Conservation (phyloP, 2,888 invertebrate species). For the Drosophila quinaria region DNA sequence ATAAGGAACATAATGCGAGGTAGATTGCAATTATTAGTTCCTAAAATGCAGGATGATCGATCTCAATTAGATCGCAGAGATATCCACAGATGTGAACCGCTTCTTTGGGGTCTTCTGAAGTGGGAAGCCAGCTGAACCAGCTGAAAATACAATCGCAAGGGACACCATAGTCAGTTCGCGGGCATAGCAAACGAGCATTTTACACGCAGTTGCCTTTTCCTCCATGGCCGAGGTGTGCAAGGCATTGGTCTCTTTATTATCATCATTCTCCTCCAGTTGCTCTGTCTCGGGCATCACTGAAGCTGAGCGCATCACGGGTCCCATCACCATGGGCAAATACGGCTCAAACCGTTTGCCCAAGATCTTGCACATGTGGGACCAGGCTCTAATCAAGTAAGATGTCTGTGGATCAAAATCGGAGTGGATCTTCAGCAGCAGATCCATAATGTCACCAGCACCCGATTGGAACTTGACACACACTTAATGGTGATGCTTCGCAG, state of each 20-base stretch:
- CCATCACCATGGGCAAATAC: conserved; percentile 96
- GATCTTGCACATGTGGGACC: conserved; percentile 99
- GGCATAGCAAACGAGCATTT: conserved; percentile 97
- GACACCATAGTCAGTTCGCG: no score
- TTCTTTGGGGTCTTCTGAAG: conserved; percentile 98
- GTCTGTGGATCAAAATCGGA: conserved; percentile 98
- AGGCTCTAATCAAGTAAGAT: conserved; percentile 98
- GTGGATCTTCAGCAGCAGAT: conserved; percentile 95
- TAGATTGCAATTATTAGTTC: conserved; percentile 94
- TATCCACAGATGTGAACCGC: conserved; percentile 98
- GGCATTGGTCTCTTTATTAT: conserved; percentile 91
- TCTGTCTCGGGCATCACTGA: conserved; percentile 87
- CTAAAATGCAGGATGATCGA: conserved; percentile 94
- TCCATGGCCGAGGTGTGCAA: conserved; percentile 95
- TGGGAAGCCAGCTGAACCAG: conserved; percentile 98
- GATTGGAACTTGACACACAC: conserved; percentile 96
- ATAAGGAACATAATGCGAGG: conserved; percentile 95
- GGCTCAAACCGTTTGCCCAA: conserved; percentile 94
- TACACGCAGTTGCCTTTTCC: conserved; percentile 97
- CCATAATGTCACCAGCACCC: conserved; percentile 98
- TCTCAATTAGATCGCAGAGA: conserved; percentile 97
- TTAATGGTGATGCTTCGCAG: conserved; percentile 99
- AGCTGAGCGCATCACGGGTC: conserved; percentile 94
- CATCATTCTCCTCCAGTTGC: not conserved
- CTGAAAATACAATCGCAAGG: no score